Percentiles rank a stretch among this genome's conserved stretches.
Evolutionary conservation across 2,113 vertebrate genomes (phyloP).

Genomic region (Erythrocercus mccallii): DNA sequence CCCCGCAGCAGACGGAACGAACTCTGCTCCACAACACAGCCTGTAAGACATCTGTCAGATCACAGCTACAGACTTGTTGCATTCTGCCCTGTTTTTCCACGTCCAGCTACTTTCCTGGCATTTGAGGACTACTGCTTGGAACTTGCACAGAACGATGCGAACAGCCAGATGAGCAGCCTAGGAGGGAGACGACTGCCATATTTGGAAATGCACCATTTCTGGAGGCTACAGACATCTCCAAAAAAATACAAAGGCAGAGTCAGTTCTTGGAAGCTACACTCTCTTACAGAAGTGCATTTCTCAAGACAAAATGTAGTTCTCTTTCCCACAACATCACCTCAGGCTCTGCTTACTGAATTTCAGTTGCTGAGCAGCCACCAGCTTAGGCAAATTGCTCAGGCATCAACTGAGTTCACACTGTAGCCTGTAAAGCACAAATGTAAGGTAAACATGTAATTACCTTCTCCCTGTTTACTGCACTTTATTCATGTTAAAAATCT

Average conservation of each 20-base stretch:
- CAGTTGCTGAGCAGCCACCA: neutral
- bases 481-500: neutral
- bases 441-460: neutral
- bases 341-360: neutral
- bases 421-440: neutral
- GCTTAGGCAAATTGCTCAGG: neutral
- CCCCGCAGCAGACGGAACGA: neutral
- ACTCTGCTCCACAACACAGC: neutral
- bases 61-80: neutral
- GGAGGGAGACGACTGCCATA: neutral
- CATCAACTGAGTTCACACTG: neutral
- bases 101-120: slow-evolving; percentile 50
- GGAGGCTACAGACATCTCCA: neutral
- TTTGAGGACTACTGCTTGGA: slow-evolving; percentile 6
- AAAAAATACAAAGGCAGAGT: neutral
- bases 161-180: neutral
- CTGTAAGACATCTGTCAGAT: slow-evolving; percentile 5
- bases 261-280: neutral
- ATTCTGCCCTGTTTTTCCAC: neutral
- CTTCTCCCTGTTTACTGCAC: neutral
- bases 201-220: slow-evolving; percentile 42
- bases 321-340: neutral
- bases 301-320: neutral
- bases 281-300: neutral
- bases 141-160: neutral